Evolutionary conservation across 2,888 invertebrate species (phyloP).

Genomic region (Mesorhabditis belari): DNA sequence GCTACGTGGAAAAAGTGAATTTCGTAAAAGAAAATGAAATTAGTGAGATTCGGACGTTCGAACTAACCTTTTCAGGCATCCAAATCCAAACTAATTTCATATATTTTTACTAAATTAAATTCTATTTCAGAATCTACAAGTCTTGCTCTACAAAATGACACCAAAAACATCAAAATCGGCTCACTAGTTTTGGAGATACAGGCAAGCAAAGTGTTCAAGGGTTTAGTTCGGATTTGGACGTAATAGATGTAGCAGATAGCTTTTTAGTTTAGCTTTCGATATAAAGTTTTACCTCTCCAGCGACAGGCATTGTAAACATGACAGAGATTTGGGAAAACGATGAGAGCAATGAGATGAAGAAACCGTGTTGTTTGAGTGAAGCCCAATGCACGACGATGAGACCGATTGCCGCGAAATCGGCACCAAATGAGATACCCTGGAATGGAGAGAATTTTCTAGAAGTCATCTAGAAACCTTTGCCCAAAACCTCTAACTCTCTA

Average conservation of each 20-base stretch:
- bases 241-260: conserved; percentile 11
- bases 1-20: too few species aligned
- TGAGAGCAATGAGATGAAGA: conserved; percentile 44
- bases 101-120: too few species aligned
- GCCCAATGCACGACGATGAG: conserved; percentile 46
- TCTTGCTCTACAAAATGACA: not conserved
- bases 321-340: conserved; percentile 47
- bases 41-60: too few species aligned
- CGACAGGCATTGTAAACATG: conserved; percentile 46
- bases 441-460: conserved; percentile 43
- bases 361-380: conserved; percentile 38
- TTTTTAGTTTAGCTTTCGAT: not conserved
- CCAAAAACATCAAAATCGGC: conserved; percentile 14
- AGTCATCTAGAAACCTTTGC: conserved; percentile 9
- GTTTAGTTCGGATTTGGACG: conserved; percentile 45
- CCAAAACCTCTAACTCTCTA: conserved; percentile 31
- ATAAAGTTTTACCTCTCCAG: conserved; percentile 32
- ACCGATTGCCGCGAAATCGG: conserved; percentile 47
- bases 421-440: conserved; percentile 46
- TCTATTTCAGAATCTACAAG: not conserved
- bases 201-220: conserved; percentile 47
- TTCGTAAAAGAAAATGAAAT: too few species aligned
- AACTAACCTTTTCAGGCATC: too few species aligned
- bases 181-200: conserved; percentile 36
- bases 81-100: too few species aligned